These are phyloP conservation scores for Cephalopterus ornatus DNA, from an alignment of 2,113 vertebrate genomes.

Conservation along the genomic window DNA sequence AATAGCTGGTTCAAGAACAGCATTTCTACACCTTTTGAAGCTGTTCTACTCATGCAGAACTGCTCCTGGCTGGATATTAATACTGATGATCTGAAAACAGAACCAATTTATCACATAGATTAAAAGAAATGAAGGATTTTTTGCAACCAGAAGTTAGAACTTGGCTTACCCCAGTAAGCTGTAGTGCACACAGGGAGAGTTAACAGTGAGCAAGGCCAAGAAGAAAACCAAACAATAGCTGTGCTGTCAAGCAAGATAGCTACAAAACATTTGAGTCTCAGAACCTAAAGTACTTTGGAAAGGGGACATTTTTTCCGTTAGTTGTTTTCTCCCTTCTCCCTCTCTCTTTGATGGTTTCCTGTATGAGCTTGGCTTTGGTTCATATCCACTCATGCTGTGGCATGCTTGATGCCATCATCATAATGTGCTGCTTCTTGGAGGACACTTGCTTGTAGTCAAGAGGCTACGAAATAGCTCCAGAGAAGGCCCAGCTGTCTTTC, in stretches of 20 bases:
- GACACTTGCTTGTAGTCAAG: neutral
- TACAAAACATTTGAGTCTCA: neutral
- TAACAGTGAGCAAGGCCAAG: neutral
- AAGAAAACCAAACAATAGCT: neutral
- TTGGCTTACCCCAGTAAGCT: neutral
- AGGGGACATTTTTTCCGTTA: neutral
- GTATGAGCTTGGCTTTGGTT: neutral
- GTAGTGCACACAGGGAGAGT: neutral
- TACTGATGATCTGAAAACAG: neutral
- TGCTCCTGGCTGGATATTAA: constrained; percentile 4
- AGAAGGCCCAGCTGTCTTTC: neutral
- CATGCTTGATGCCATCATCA: neutral
- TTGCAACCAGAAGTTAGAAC: neutral
- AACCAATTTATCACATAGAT: constrained; percentile 9
- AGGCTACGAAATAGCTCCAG: neutral
- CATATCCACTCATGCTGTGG: neutral
- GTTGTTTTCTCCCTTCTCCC: neutral
- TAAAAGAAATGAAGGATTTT: constrained; percentile 4
- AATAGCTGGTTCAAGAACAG: neutral
- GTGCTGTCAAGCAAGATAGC: neutral
- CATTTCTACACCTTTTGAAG: neutral
- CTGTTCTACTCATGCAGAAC: neutral
- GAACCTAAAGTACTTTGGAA: neutral
- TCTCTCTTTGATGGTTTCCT: neutral
- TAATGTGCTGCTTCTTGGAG: neutral